Conservation (phyloP, 2,113 vertebrate genomes). For the Dicerorhinus sumatrensis region DNA sequence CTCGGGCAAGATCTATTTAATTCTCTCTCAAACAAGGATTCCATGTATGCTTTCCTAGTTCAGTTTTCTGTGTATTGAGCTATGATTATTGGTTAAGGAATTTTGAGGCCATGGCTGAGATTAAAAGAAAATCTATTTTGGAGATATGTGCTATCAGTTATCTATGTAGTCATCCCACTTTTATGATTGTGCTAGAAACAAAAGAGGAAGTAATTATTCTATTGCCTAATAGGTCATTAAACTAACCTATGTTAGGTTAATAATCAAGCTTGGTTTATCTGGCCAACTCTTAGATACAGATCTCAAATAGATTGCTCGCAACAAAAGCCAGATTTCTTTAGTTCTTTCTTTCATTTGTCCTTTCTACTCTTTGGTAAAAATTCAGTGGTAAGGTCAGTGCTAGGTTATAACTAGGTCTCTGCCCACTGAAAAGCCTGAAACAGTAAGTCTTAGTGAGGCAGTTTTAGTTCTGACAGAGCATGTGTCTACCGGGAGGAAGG, state of each 20-base stretch:
- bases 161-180: not conserved
- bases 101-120: not conserved
- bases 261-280: not conserved
- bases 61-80: not conserved
- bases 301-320: not conserved
- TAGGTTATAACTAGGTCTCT: not conserved
- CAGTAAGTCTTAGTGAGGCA: not conserved
- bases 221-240: not conserved
- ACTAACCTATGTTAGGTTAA: not conserved
- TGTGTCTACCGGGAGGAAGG: not conserved
- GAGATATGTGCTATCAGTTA: not conserved
- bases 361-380: not conserved
- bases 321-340: not conserved
- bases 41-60: not conserved
- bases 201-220: not conserved
- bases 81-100: not conserved
- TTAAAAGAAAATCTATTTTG: not conserved
- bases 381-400: not conserved
- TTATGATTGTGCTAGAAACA: not conserved
- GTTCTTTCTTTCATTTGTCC: not conserved
- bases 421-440: not conserved
- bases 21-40: constrained; percentile 39
- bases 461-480: not conserved
- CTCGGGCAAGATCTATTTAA: constrained; percentile 43
- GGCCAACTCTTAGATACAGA: not conserved